phyloP scores from a whole-genome alignment of 2,797 vertebrate species.

The Paramormyrops hopkinsi region DNA sequence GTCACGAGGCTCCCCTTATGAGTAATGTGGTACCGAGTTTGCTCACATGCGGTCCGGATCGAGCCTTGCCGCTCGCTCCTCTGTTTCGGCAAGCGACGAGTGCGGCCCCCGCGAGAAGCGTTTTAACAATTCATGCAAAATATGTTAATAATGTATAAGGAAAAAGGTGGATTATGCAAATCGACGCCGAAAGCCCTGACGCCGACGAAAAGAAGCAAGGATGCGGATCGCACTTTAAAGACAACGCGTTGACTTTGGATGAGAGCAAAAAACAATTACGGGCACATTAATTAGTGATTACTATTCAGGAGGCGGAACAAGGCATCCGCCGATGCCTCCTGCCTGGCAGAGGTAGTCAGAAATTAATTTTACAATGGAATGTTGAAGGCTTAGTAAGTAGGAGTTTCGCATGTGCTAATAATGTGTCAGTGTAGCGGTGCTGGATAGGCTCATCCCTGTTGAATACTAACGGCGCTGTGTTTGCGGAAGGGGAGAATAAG shows the following conservation, averaged over 20 bases:
- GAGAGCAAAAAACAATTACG: constrained; percentile 57
- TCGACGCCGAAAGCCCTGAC: constrained; percentile 54
- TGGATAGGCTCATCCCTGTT: constrained; percentile 32
- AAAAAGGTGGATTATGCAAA: constrained; percentile 54
- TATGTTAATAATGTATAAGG: constrained; percentile 56
- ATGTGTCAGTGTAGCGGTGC: constrained; percentile 36
- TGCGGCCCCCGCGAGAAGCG: constrained; percentile 44
- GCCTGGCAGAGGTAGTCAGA: constrained; percentile 14
- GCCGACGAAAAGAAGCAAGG: constrained; percentile 31
- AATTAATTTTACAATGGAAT: constrained; percentile 25
- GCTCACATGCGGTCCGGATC: background rate
- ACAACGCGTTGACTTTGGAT: constrained; percentile 54
- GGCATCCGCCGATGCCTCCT: background rate
- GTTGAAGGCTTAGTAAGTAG: constrained; percentile 15
- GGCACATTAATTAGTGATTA: constrained; percentile 44
- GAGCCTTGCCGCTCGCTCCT: background rate
- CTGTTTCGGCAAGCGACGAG: constrained; percentile 28
- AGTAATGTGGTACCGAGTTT: background rate
- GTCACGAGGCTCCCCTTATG: no score
- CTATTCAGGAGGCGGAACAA: constrained; percentile 29
- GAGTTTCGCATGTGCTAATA: constrained; percentile 31
- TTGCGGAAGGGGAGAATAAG: background rate
- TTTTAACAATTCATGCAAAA: constrained; percentile 53
- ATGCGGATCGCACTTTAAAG: constrained; percentile 58
- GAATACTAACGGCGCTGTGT: constrained; percentile 46